Percentiles rank a stretch among this genome's conserved stretches.
These are phyloP conservation scores for Bufo gargarizans DNA, from an alignment of 2,113 vertebrate species.

Conservation along the genomic window DNA sequence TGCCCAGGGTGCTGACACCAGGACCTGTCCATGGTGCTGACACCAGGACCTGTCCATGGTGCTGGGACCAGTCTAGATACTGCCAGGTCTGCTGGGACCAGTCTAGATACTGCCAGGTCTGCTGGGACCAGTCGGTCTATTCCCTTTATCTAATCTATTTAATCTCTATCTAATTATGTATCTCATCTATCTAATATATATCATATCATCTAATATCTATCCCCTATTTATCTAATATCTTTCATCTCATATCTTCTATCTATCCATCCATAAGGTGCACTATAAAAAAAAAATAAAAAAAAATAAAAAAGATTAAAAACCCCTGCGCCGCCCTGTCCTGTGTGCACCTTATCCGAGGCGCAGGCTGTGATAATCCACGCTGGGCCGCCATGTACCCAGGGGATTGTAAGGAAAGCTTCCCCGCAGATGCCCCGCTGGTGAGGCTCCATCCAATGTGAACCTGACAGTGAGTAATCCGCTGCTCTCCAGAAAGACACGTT, in stretches of 20 bases:
- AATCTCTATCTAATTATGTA: not conserved
- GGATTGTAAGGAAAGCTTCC: not conserved
- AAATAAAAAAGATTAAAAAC: not conserved
- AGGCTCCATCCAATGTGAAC: not conserved
- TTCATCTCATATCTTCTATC: no score
- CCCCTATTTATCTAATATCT: no score
- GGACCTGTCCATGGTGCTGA: not conserved
- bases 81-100: not conserved
- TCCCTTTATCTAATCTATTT: no score
- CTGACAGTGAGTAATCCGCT: not conserved
- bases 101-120: not conserved
- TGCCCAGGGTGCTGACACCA: not conserved
- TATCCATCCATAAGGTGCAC: no score
- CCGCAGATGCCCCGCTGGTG: not conserved
- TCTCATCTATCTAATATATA: no score
- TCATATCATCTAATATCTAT: no score
- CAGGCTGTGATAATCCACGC: not conserved
- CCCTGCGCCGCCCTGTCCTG: not conserved
- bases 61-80: not conserved
- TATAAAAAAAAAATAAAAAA: not conserved
- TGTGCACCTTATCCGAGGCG: not conserved
- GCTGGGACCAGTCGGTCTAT: no score
- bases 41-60: not conserved
- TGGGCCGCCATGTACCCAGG: not conserved
- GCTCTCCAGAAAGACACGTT: not conserved